Percentiles rank a stretch among this genome's conserved stretches.
Evolutionary conservation across 2,797 vertebrate species (phyloP).

Genomic region (Sebastes taczanowskii): DNA sequence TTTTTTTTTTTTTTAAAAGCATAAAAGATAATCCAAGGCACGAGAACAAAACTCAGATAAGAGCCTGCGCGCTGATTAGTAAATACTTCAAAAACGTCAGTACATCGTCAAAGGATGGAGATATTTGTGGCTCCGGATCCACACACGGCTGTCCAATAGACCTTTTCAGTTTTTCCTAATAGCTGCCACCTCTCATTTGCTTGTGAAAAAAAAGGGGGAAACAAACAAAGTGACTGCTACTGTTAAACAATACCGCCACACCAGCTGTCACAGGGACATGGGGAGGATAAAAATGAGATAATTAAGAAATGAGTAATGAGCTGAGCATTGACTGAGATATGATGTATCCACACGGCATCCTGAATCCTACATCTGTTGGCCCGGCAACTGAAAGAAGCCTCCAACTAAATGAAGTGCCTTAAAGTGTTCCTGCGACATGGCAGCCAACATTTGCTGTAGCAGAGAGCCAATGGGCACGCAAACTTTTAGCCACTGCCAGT

Average conservation of each 20-base stretch:
- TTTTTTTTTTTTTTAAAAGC: slow-evolving; percentile 34
- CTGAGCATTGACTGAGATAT: slow-evolving; percentile 16
- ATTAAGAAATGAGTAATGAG: slow-evolving; percentile 34
- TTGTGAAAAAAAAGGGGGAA: slow-evolving; percentile 16
- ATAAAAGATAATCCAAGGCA: slow-evolving; percentile 53
- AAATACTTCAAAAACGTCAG: slow-evolving; percentile 52
- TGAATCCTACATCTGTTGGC: slow-evolving; percentile 27
- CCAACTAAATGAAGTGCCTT: slow-evolving; percentile 44
- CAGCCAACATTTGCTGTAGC: slow-evolving; percentile 39
- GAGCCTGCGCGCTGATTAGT: slow-evolving; percentile 47
- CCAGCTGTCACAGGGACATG: slow-evolving; percentile 30
- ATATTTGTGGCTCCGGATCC: slow-evolving; percentile 57
- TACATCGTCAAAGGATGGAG: slow-evolving; percentile 50
- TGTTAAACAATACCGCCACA: slow-evolving; percentile 17
- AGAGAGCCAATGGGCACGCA: slow-evolving; percentile 44
- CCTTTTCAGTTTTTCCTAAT: slow-evolving; percentile 32
- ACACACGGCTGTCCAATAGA: slow-evolving; percentile 42
- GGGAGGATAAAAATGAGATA: slow-evolving; percentile 27
- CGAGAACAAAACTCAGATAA: slow-evolving; percentile 49
- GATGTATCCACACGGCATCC: slow-evolving; percentile 11
- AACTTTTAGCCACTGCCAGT: slow-evolving; percentile 50
- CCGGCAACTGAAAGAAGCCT: slow-evolving; percentile 3
- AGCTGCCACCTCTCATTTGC: slow-evolving; percentile 46
- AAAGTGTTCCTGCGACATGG: slow-evolving; percentile 38
- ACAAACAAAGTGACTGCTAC: slow-evolving; percentile 10